Conservation (phyloP, 1,140 invertebrate species). For the Macrostomum lignano region DNA sequence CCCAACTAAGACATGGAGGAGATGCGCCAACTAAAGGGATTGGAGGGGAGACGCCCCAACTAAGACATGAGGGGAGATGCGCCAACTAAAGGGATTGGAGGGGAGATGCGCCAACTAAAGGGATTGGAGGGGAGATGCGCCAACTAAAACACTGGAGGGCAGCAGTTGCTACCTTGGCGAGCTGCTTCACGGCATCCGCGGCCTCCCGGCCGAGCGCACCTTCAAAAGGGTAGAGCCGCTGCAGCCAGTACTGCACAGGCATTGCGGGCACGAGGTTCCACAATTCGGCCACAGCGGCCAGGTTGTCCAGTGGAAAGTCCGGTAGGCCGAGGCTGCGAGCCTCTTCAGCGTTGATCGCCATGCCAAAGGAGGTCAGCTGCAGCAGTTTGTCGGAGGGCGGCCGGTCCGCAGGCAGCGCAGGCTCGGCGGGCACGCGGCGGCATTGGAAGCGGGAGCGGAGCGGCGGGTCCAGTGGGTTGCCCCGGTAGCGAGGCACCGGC, state of each 20-base stretch:
- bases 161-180: too few species aligned
- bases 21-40: too few species aligned
- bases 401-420: too few species aligned
- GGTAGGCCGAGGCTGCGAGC: conserved; percentile 41
- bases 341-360: conserved; percentile 43
- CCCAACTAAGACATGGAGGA: too few species aligned
- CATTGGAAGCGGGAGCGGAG: conserved; percentile 74
- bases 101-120: too few species aligned
- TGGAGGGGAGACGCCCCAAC: too few species aligned
- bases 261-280: conserved; percentile 40
- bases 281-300: conserved; percentile 35
- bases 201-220: conserved; percentile 43
- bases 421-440: conserved; percentile 38
- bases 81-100: too few species aligned
- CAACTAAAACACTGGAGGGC: too few species aligned
- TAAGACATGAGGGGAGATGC: too few species aligned
- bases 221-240: conserved; percentile 51
- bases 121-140: too few species aligned
- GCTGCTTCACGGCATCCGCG: conserved; percentile 37
- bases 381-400: too few species aligned
- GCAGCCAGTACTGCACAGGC: conserved; percentile 37
- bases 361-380: conserved; percentile 42
- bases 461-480: conserved; percentile 76
- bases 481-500: conserved; percentile 32
- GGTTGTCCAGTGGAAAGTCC: conserved; percentile 62